Percentiles rank a stretch among this genome's conserved stretches.
Conservation (phyloP, 2,888 invertebrate species). For the Drosophila robusta region DNA sequence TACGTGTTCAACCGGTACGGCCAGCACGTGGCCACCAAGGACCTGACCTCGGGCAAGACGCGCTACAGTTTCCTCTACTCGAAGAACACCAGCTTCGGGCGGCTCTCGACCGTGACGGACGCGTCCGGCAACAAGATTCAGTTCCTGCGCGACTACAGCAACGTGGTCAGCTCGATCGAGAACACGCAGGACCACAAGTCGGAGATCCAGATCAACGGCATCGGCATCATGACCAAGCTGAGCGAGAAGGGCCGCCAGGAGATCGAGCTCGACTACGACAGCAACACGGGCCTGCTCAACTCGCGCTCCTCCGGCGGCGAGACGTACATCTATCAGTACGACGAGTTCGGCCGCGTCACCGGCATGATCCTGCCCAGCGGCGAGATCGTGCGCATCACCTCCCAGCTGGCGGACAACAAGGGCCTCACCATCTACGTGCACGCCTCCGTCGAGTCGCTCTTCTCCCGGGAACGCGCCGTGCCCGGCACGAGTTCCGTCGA, state of each 20-base stretch:
- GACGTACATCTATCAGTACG: slow-evolving; percentile 96
- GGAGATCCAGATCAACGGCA: slow-evolving; percentile 95
- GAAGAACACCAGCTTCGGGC: slow-evolving; percentile 97
- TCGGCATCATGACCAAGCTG: slow-evolving; percentile 95
- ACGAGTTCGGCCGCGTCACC: slow-evolving; percentile 93
- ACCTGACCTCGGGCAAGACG: slow-evolving; percentile 96
- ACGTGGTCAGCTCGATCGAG: slow-evolving; percentile 96
- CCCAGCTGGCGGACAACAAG: slow-evolving; percentile 91
- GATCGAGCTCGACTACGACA: slow-evolving; percentile 95
- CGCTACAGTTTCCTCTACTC: slow-evolving; percentile 98
- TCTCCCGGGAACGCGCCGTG: slow-evolving; percentile 86
- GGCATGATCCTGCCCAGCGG: slow-evolving; percentile 96
- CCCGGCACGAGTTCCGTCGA: neutral
- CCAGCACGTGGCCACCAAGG: slow-evolving; percentile 97
- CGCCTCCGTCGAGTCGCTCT: slow-evolving; percentile 86
- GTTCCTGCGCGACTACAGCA: slow-evolving; percentile 95
- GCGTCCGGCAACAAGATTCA: slow-evolving; percentile 97
- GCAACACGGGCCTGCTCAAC: slow-evolving; percentile 93
- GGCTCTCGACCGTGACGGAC: slow-evolving; percentile 96
- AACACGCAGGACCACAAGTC: slow-evolving; percentile 97
- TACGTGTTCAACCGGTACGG: slow-evolving; percentile 98
- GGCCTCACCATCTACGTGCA: slow-evolving; percentile 91
- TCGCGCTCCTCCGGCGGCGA: slow-evolving; percentile 94
- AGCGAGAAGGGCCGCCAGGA: slow-evolving; percentile 95
- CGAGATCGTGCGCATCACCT: slow-evolving; percentile 92